These are phyloP conservation scores for Sitta carolinensis DNA, from an alignment of 2,797 vertebrate genomes.

Conservation along the genomic window DNA sequence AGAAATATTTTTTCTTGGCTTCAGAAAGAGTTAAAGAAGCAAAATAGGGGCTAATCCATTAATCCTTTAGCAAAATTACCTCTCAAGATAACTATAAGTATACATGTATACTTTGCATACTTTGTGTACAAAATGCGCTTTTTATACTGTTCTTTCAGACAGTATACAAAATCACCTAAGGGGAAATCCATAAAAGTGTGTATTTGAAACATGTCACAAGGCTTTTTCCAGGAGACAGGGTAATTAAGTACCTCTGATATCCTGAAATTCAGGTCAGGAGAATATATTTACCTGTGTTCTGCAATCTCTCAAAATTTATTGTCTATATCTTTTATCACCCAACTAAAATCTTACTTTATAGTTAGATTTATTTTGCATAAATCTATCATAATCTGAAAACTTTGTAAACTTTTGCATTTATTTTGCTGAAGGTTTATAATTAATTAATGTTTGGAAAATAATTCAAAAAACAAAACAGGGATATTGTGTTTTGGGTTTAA, in stretches of 20 bases:
- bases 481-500: background rate
- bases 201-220: background rate
- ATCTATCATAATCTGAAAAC: background rate
- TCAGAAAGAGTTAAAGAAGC: slow-evolving; percentile 8
- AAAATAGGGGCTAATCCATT: background rate
- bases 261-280: background rate
- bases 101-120: background rate
- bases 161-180: background rate
- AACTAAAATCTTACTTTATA: too few species aligned
- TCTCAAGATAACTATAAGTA: background rate
- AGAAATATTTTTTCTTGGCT: background rate
- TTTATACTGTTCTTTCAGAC: background rate
- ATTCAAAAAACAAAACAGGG: background rate
- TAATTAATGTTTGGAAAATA: background rate
- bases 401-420: background rate
- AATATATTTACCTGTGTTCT: background rate
- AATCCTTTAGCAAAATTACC: background rate
- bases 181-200: background rate
- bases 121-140: background rate
- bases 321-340: background rate
- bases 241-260: background rate
- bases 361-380: background rate
- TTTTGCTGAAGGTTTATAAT: background rate
- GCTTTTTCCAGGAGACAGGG: background rate
- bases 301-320: background rate